A percentile compares a stretch with the other conserved stretches of the same genome.
These are phyloP conservation scores for Apostichopus japonicus DNA, from an alignment of 35 echinoderm and acorn worm species.

Conservation along the genomic window DNA sequence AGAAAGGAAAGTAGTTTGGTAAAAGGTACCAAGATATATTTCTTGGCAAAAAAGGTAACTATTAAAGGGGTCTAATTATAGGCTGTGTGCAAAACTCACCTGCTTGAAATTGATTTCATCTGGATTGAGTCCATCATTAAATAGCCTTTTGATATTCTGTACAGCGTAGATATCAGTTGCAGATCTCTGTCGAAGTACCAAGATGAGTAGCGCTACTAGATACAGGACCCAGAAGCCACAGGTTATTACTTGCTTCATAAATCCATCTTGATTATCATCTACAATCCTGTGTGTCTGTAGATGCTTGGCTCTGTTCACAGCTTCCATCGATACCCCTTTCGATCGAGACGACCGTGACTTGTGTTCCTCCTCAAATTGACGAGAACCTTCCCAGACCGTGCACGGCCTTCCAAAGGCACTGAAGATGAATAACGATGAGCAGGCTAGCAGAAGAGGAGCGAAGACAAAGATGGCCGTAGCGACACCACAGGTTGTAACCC, in stretches of 20 bases:
- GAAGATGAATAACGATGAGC: neutral
- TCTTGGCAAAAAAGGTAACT: neutral
- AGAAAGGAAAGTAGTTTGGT: neutral
- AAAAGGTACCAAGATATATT: neutral
- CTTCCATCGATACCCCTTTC: neutral
- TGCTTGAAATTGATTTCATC: neutral
- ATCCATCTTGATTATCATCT: neutral
- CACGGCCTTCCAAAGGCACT: neutral
- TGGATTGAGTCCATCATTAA: neutral
- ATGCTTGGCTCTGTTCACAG: conserved; percentile 11
- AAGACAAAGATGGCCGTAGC: conserved; percentile 9
- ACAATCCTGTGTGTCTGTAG: neutral
- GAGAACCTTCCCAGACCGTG: conserved; percentile 13
- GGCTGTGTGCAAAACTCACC: neutral
- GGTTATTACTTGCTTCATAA: neutral
- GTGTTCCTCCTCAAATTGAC: conserved; percentile 25
- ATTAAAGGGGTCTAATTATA: neutral
- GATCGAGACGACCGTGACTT: conserved; percentile 7
- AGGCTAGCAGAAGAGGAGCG: conserved; percentile 16
- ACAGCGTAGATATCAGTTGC: conserved; percentile 17
- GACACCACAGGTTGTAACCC: conserved; percentile 24
- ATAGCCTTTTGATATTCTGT: neutral
- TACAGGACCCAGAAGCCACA: neutral
- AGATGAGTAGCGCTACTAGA: neutral
- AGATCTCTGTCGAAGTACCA: neutral